These are phyloP conservation scores for Liopterus haemorrhoidalis DNA, from an alignment of 2,888 invertebrate species.

Conservation along the genomic window DNA sequence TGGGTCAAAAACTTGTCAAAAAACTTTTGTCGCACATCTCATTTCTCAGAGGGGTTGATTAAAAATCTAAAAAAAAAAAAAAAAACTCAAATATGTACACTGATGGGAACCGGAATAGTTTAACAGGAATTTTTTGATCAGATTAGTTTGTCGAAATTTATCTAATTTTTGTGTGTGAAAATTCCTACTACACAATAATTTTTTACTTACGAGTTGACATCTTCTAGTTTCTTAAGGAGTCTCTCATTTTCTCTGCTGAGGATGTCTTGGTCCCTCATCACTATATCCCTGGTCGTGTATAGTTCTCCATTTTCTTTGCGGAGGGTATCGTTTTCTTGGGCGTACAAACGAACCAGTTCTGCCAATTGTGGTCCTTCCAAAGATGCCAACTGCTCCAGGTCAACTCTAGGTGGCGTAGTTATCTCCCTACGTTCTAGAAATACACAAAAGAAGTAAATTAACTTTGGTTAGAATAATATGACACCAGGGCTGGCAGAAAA, in stretches of 20 bases:
- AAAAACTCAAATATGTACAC: too few relatives aligned
- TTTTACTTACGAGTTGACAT: constrained; percentile 79
- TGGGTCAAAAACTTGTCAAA: too few relatives aligned
- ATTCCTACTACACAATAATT: too few relatives aligned
- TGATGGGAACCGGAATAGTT: too few relatives aligned
- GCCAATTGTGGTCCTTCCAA: constrained; percentile 74
- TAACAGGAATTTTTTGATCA: too few relatives aligned
- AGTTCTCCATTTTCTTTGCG: constrained; percentile 82
- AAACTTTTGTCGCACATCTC: too few relatives aligned
- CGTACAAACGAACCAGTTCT: constrained; percentile 78
- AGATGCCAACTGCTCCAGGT: constrained; percentile 66
- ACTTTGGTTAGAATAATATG: too few relatives aligned
- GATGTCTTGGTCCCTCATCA: constrained; percentile 82
- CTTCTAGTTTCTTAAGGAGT: constrained; percentile 78
- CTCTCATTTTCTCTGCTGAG: constrained; percentile 88
- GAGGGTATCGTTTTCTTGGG: constrained; percentile 71
- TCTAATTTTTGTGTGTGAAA: constrained; percentile 11
- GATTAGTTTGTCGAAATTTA: too few relatives aligned
- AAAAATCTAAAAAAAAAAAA: too few relatives aligned
- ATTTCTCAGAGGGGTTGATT: too few relatives aligned
- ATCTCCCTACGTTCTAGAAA: constrained; percentile 41
- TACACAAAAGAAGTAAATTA: too few relatives aligned
- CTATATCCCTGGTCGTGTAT: constrained; percentile 69
- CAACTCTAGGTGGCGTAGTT: constrained; percentile 56
- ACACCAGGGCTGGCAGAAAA: too few relatives aligned